phyloP scores from a whole-genome alignment of 2,888 invertebrate genomes.

The Eilema depressum region DNA sequence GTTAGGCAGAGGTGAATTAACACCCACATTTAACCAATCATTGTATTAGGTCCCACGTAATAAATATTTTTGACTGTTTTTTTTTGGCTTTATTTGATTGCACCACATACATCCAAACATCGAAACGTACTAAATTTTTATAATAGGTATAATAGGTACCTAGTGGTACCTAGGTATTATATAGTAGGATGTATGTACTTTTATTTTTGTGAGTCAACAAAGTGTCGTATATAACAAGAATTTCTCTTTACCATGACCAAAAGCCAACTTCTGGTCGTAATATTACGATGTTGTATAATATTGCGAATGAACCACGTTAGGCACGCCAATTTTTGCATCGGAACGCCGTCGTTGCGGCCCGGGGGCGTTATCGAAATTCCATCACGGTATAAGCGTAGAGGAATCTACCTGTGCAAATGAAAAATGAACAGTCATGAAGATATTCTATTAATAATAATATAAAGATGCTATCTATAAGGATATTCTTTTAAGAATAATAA shows the following conservation, averaged over 20 bases:
- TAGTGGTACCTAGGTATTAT: no score
- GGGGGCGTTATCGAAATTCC: slow-evolving; percentile 58
- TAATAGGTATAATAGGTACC: no score
- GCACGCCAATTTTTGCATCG: slow-evolving; percentile 63
- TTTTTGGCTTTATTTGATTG: no score
- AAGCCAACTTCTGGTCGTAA: background rate
- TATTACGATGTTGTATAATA: slow-evolving; percentile 35
- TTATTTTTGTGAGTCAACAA: background rate
- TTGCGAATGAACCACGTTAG: slow-evolving; percentile 31
- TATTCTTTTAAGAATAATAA: slow-evolving; percentile 15
- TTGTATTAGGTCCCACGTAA: no score
- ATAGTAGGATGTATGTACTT: no score
- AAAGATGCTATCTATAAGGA: no score
- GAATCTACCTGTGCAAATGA: slow-evolving; percentile 46
- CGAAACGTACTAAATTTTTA: no score
- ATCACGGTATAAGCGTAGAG: slow-evolving; percentile 37
- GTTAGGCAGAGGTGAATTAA: no score
- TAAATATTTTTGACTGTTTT: no score
- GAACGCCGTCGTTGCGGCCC: slow-evolving; percentile 46
- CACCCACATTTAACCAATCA: no score
- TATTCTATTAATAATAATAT: no score
- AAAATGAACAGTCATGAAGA: slow-evolving; percentile 19
- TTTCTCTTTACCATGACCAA: slow-evolving; percentile 26
- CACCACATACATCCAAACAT: no score
- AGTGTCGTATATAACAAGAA: slow-evolving; percentile 5